These are phyloP conservation scores for Tachysurus vachellii DNA, from an alignment of 2,113 vertebrate genomes.

Conservation along the genomic window DNA sequence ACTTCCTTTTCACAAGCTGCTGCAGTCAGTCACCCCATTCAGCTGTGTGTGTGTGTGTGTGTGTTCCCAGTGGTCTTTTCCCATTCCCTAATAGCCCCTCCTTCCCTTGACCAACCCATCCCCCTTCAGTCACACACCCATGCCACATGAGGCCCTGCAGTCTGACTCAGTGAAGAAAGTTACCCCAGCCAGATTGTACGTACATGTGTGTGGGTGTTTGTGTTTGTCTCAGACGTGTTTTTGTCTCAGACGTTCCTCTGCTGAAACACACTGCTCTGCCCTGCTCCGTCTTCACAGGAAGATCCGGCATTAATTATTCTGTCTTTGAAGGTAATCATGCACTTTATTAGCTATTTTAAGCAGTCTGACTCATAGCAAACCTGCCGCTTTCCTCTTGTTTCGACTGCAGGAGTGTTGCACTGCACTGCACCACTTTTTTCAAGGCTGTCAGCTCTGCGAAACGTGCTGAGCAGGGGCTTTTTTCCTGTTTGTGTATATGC, in stretches of 20 bases:
- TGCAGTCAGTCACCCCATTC: constrained; percentile 71
- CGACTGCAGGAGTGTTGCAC: not conserved
- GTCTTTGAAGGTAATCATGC: constrained; percentile 59
- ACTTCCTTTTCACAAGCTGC: constrained; percentile 66
- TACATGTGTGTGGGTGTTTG: constrained; percentile 2
- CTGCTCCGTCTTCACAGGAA: constrained; percentile 36
- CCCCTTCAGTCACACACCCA: constrained; percentile 49
- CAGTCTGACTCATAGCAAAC: not conserved
- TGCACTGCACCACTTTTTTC: constrained; percentile 47
- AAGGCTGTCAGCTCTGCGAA: constrained; percentile 10
- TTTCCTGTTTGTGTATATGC: not conserved
- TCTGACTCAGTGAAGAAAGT: constrained; percentile 70
- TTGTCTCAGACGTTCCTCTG: constrained; percentile 45
- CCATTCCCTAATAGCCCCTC: constrained; percentile 38
- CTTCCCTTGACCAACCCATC: constrained; percentile 52
- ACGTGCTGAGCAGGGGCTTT: constrained; percentile 36
- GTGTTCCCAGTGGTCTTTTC: constrained; percentile 27
- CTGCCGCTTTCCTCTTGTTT: constrained; percentile 10
- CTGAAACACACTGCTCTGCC: constrained; percentile 50
- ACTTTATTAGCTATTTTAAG: constrained; percentile 28
- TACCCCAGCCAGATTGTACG: constrained; percentile 54
- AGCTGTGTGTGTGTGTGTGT: constrained; percentile 51
- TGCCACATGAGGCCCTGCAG: constrained; percentile 62
- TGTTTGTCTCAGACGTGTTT: constrained; percentile 53
- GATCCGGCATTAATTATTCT: constrained; percentile 36